These are phyloP conservation scores for Tetramorium alpestre DNA, from an alignment of 1,140 invertebrate genomes.

Conservation along the genomic window DNA sequence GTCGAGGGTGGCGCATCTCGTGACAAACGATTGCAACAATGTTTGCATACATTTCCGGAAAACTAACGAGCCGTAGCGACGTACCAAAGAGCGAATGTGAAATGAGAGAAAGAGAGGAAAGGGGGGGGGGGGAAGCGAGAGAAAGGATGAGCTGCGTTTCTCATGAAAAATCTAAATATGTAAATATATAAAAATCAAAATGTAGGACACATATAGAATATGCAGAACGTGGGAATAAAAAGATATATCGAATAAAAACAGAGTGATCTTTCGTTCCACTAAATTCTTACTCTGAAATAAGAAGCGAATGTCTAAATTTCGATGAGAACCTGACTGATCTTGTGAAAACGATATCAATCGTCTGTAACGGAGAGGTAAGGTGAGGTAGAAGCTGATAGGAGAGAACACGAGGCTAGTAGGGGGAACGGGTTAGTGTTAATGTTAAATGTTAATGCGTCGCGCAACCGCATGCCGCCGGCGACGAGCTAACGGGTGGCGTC, in stretches of 20 bases:
- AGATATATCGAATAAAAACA: background rate
- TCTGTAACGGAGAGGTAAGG: background rate
- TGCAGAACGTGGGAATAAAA: background rate
- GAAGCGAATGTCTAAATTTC: background rate
- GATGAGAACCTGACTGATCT: background rate
- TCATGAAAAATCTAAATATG: background rate
- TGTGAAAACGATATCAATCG: conserved; percentile 7
- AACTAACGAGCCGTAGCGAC: conserved; percentile 23
- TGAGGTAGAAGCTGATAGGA: background rate
- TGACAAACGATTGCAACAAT: conserved; percentile 37
- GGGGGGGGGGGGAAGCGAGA: background rate
- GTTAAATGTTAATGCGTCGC: conserved; percentile 44
- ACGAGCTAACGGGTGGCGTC: conserved; percentile 46
- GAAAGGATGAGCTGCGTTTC: background rate
- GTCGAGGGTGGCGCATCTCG: conserved; percentile 59
- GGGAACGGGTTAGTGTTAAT: conserved; percentile 10
- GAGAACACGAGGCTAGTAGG: background rate
- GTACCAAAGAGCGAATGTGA: background rate
- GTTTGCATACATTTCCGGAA: conserved; percentile 13
- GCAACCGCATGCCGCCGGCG: background rate
- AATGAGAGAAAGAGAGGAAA: background rate
- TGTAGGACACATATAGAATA: background rate
- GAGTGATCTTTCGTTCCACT: background rate
- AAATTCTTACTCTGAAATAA: background rate
- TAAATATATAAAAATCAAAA: background rate